These are phyloP conservation scores for Drosophila ustulata DNA, from an alignment of 2,888 invertebrate species.

Conservation along the genomic window DNA sequence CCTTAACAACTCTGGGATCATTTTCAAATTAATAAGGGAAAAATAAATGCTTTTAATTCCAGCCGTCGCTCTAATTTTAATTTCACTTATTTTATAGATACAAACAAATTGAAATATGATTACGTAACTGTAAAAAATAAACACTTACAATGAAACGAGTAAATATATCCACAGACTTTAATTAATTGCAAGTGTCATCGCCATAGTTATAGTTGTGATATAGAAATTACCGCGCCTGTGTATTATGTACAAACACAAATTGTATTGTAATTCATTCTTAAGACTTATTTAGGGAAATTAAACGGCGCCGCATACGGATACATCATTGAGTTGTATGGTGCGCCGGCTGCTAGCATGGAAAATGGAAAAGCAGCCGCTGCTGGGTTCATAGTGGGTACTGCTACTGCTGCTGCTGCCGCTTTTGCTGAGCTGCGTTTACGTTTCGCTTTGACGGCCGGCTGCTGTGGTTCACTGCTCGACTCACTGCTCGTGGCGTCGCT, in stretches of 20 bases:
- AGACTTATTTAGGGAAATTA: conserved; percentile 57
- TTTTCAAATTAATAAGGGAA: no score
- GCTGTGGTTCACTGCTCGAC: conserved; percentile 56
- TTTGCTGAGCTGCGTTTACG: conserved; percentile 63
- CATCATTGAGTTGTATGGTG: conserved; percentile 64
- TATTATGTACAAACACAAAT: conserved; percentile 30
- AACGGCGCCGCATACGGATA: conserved; percentile 68
- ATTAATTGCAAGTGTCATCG: background rate
- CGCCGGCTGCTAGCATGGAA: conserved; percentile 59
- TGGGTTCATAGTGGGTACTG: conserved; percentile 14
- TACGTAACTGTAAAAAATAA: background rate
- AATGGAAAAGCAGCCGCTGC: conserved; percentile 60
- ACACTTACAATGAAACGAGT: background rate
- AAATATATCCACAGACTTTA: conserved; percentile 16
- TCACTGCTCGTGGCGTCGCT: conserved; percentile 45
- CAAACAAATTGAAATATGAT: background rate
- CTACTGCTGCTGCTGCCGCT: conserved; percentile 26
- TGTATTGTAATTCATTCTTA: conserved; percentile 4
- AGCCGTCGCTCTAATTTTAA: background rate
- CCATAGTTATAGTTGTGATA: conserved; percentile 1
- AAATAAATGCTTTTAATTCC: no score
- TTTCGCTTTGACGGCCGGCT: conserved; percentile 47
- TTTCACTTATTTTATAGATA: background rate
- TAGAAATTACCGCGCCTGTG: background rate
- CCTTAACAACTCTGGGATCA: no score